These are phyloP conservation scores for Acronicta aceris DNA, from an alignment of 2,888 invertebrate species.

Conservation along the genomic window DNA sequence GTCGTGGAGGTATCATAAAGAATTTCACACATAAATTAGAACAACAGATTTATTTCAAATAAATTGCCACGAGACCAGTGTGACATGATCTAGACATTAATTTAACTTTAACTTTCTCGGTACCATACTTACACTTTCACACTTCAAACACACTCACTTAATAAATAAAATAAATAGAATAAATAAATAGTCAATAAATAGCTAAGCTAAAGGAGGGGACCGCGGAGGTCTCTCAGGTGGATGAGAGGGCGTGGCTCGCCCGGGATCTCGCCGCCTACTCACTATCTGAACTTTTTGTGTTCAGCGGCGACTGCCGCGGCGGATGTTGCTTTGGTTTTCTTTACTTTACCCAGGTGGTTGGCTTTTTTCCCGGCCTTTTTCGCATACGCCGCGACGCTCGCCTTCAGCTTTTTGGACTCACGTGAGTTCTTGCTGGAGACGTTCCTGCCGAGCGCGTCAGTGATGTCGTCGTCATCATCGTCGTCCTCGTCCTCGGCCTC, in stretches of 20 bases:
- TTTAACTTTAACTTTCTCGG: conserved; percentile 85
- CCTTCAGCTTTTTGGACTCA: conserved; percentile 94
- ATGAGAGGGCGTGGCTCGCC: conserved; percentile 76
- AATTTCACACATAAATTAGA: conserved; percentile 85
- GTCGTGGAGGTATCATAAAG: conserved; percentile 80
- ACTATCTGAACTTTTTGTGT: conserved; percentile 90
- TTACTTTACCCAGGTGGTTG: conserved; percentile 85
- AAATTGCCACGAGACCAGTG: conserved; percentile 89
- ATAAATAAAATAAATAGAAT: conserved; percentile 90
- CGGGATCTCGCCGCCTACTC: conserved; percentile 72
- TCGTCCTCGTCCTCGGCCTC: conserved; percentile 92
- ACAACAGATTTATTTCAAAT: conserved; percentile 89
- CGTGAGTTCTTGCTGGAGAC: conserved; percentile 90
- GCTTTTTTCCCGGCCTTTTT: conserved; percentile 87
- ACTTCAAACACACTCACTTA: conserved; percentile 88
- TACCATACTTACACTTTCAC: conserved; percentile 87
- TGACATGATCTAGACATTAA: conserved; percentile 90
- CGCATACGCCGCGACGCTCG: conserved; percentile 77
- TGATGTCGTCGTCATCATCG: conserved; percentile 91
- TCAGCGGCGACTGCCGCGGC: conserved; percentile 83
- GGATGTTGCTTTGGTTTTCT: conserved; percentile 87
- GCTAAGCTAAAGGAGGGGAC: conserved; percentile 88
- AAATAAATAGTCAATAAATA: conserved; percentile 90
- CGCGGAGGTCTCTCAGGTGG: conserved; percentile 84
- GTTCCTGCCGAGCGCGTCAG: conserved; percentile 90